Base-by-base conservation (phyloP, 2,797 vertebrate genomes). In the Alcedo atthis region DNA sequence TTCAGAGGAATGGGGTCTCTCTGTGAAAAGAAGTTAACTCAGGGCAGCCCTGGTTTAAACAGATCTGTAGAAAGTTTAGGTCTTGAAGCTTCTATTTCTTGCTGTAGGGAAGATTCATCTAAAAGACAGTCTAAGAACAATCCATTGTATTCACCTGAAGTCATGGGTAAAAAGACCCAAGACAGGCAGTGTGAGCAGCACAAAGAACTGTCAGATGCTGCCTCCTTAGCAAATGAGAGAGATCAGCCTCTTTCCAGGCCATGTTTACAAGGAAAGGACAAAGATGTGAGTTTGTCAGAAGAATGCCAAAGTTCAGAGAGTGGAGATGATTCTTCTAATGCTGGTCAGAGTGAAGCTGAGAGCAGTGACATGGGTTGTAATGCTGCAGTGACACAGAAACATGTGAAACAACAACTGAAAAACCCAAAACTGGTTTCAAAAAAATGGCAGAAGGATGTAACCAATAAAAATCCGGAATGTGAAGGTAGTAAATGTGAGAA, bases 1-100 rank as follows among this genome's bases (percentile, higher is more conserved):
- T 99, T 99, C 95, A 97, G 96, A 94, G 99, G 99, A 43, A 97
- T 98, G 3, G 96, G 95, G 5, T 97, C 78, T 14, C 97, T 99
- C 22, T 97, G 94, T 75, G 73, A 71, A 40, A 95, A 87, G 24
- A 73, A 91, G 13, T n/a, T 70, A 48, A 74, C 32, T 40, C 75
- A 90, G 78, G 71, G 88, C 18, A 90, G 13, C 33, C 45, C 64
- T 70, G 28, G 26, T 42, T 76, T 85, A 16, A 70, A 40, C 37
- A 81, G 45, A 21, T 59, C 86, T 55, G 32, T 62, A 26, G 95
- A 97, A 95, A 97, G 37, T 64, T 54, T 22, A 93, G 46, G 12
- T 28, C 12, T 68, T 68, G 42, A 76, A 30, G 42, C 42, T 80
- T 45, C 40, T 71, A 15, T 32, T 70, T 74, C 45, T 54, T 70